phyloP scores from a whole-genome alignment of 92 coral and sea anemone species.

The Phenganax subtilis region DNA sequence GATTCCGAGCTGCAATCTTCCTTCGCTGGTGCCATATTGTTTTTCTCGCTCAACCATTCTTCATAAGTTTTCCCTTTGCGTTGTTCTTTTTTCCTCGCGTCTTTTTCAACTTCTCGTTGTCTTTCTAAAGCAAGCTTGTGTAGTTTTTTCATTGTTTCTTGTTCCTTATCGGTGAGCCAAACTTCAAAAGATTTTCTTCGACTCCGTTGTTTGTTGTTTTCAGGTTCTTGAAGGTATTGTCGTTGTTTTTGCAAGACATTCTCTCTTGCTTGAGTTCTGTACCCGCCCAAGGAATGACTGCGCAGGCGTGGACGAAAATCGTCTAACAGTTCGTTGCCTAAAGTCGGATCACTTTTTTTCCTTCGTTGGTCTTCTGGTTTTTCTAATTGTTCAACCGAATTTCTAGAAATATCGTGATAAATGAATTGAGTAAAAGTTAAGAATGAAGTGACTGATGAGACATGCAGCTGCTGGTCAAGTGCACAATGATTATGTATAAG shows the following conservation, averaged over 20 bases:
- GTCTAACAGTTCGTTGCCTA: neutral
- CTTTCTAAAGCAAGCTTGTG: constrained; percentile 58
- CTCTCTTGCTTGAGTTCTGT: constrained; percentile 8
- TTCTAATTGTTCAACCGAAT: neutral
- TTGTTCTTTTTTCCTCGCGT: constrained; percentile 51
- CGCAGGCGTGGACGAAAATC: constrained; percentile 31
- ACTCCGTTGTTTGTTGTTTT: constrained; percentile 41
- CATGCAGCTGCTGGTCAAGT: neutral
- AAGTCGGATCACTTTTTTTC: neutral
- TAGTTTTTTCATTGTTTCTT: constrained; percentile 55
- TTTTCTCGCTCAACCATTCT: constrained; percentile 89
- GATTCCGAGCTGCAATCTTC: constrained; percentile 27
- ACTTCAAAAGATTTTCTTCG: constrained; percentile 69
- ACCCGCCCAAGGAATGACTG: constrained; percentile 32
- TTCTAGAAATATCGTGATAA: neutral
- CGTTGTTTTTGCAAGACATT: neutral
- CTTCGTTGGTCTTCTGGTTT: neutral
- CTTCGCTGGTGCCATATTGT: constrained; percentile 56
- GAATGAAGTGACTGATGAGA: neutral
- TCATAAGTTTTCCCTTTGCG: constrained; percentile 82
- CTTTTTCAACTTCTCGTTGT: constrained; percentile 53
- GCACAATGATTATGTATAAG: neutral
- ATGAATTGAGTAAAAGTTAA: neutral
- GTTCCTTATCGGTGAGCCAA: constrained; percentile 84
- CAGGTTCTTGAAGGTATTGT: constrained; percentile 25